Evolutionary conservation across 2,113 vertebrate genomes (phyloP).

Genomic region (Neotragus pygmaeus): DNA sequence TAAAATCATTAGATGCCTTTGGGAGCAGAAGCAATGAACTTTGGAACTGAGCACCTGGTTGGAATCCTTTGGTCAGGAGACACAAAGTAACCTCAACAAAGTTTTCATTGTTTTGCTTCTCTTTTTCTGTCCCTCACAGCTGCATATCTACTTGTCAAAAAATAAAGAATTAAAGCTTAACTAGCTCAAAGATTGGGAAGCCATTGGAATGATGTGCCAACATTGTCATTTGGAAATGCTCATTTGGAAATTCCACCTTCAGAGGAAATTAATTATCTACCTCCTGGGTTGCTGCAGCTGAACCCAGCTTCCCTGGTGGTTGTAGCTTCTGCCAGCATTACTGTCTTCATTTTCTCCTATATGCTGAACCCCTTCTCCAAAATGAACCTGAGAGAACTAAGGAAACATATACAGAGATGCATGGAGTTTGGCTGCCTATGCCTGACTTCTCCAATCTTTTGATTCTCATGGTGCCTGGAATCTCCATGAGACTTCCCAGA

Average conservation of each 20-base stretch:
- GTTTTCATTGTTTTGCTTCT: background rate
- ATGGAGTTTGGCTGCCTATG: background rate
- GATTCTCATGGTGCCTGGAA: background rate
- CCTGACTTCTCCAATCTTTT: background rate
- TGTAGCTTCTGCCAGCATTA: background rate
- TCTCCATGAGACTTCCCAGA: constrained; percentile 16
- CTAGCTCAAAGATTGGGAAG: background rate
- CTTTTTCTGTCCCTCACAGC: background rate
- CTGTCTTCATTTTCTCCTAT: background rate
- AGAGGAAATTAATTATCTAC: background rate
- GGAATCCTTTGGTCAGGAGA: background rate
- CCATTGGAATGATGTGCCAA: background rate
- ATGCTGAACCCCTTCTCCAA: background rate
- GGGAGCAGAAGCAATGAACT: constrained; percentile 6
- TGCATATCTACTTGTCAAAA: background rate
- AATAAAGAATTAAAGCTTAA: background rate
- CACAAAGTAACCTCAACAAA: background rate
- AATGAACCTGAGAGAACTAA: background rate
- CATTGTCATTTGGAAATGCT: background rate
- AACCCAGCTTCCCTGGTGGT: background rate
- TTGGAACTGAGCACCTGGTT: background rate
- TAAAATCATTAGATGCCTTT: constrained; percentile 41
- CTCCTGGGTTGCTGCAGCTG: background rate
- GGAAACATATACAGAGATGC: background rate
- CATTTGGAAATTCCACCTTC: background rate